phyloP scores from a whole-genome alignment of 2,113 vertebrate species.

The Varanus salvator region DNA sequence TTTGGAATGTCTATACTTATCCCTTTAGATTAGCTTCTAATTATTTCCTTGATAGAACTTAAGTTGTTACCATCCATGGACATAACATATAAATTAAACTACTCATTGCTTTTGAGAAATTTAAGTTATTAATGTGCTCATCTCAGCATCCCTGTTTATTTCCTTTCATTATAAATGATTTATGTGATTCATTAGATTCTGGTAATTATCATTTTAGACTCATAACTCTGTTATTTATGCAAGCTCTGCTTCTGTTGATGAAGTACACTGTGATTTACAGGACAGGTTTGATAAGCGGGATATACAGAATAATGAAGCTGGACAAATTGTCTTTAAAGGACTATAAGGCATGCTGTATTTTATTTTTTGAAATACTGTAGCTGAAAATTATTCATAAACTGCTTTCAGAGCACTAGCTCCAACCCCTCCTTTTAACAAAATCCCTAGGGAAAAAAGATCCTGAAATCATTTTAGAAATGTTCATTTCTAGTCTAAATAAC shows the following conservation, averaged over 20 bases:
- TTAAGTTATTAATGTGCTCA: conserved; percentile 74
- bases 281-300: conserved; percentile 59
- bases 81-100: conserved; percentile 73
- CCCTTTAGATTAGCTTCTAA: conserved; percentile 74
- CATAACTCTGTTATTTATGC: conserved; percentile 69
- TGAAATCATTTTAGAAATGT: background rate
- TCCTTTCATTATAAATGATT: conserved; percentile 79
- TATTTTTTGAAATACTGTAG: conserved; percentile 30
- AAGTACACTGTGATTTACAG: conserved; percentile 57
- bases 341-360: conserved; percentile 39
- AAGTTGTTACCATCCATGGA: conserved; percentile 64
- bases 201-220: conserved; percentile 80
- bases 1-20: conserved; percentile 62
- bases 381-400: conserved; percentile 30
- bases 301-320: conserved; percentile 62
- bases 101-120: conserved; percentile 63
- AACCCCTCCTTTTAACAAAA: background rate
- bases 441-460: background rate
- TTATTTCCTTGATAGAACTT: conserved; percentile 74
- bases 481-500: conserved; percentile 2
- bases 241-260: conserved; percentile 64
- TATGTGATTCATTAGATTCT: conserved; percentile 81
- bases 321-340: conserved; percentile 61
- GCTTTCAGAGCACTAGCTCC: background rate
- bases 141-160: conserved; percentile 73